A percentile compares a stretch with the other conserved stretches of the same genome.
phyloP scores from a whole-genome alignment of 2,888 invertebrate species.

The Yponomeuta cagnagella region DNA sequence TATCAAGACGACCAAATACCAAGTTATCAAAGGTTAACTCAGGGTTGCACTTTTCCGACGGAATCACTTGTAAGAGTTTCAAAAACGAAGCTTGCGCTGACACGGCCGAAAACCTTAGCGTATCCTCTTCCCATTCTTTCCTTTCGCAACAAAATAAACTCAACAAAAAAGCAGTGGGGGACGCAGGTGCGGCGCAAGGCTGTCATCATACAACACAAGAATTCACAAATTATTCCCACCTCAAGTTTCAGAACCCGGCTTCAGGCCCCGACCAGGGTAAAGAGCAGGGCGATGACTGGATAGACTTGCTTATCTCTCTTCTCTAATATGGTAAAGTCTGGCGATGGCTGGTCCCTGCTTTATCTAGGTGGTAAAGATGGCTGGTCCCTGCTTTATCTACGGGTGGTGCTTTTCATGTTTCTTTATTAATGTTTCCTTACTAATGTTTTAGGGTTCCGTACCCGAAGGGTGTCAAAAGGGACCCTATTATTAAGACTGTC shows the following conservation, averaged over 20 bases:
- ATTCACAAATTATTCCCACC: conserved; percentile 1
- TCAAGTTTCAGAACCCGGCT: not conserved
- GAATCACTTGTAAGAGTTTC: no score
- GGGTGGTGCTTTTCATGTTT: no score
- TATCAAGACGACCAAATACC: no score
- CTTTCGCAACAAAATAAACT: not conserved
- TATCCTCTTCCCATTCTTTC: not conserved
- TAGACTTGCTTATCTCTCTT: not conserved
- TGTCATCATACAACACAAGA: conserved; percentile 1
- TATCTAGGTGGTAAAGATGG: no score
- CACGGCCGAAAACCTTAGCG: not conserved
- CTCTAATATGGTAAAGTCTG: not conserved
- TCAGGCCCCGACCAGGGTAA: not conserved
- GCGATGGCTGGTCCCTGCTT: no score
- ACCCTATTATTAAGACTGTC: no score
- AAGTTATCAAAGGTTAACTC: no score
- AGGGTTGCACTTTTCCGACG: no score
- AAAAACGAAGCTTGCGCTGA: not conserved
- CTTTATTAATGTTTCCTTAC: no score
- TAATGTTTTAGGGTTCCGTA: no score
- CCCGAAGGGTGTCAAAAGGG: no score
- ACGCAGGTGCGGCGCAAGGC: not conserved
- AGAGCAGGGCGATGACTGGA: not conserved
- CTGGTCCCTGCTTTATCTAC: no score
- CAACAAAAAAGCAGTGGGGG: not conserved